Conservation (phyloP, 1,140 invertebrate species). For the Bombus ignitus region DNA sequence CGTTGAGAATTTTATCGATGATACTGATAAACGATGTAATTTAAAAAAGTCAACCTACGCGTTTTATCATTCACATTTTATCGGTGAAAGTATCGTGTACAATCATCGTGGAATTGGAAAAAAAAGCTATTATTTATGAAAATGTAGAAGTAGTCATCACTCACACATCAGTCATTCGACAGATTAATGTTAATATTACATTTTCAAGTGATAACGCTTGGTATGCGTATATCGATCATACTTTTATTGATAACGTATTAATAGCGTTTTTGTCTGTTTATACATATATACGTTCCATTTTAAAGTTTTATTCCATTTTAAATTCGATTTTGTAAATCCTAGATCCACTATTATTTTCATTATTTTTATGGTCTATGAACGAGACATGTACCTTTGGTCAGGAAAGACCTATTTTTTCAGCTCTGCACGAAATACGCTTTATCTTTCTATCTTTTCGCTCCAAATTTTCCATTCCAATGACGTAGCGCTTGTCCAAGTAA, state of each 20-base stretch:
- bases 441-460: neutral
- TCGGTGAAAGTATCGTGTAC: neutral
- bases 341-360: no score
- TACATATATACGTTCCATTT: no score
- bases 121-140: neutral
- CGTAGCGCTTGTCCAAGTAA: neutral
- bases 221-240: neutral
- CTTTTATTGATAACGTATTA: neutral
- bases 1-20: constrained; percentile 39
- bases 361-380: no score
- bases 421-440: neutral
- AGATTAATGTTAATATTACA: neutral
- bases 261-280: no score
- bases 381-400: no score
- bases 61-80: constrained; percentile 26
- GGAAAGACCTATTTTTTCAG: no score
- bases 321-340: neutral
- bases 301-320: neutral
- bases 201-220: neutral
- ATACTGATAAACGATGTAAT: neutral
- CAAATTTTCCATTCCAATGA: constrained; percentile 56
- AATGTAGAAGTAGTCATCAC: neutral
- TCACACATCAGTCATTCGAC: neutral
- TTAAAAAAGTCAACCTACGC: constrained; percentile 16
- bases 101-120: neutral